These are phyloP conservation scores for Dendrolimus kikuchii DNA, from an alignment of 1,140 invertebrate genomes.

Conservation along the genomic window DNA sequence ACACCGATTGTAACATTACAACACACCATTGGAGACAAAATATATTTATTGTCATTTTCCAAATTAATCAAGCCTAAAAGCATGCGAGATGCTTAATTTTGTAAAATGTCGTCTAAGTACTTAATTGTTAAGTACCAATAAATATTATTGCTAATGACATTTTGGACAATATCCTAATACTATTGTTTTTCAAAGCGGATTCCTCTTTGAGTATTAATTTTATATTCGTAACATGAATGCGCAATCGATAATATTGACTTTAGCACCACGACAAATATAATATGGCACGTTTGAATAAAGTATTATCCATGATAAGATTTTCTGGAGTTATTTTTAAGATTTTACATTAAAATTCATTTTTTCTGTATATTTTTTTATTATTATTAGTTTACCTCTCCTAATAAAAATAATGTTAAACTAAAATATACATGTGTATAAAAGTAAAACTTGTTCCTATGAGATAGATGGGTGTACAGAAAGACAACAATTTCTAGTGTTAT, in stretches of 20 bases:
- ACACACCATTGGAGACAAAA: too few species aligned
- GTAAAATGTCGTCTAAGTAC: slow-evolving; percentile 19
- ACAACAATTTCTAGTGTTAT: too few species aligned
- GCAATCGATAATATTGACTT: slow-evolving; percentile 13
- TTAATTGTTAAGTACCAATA: slow-evolving; percentile 25
- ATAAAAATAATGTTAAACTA: too few species aligned
- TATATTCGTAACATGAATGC: slow-evolving; percentile 3
- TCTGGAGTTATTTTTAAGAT: too few species aligned
- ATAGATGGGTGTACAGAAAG: too few species aligned
- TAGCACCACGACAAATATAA: slow-evolving; percentile 26
- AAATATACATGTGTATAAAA: too few species aligned
- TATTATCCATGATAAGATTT: slow-evolving; percentile 10
- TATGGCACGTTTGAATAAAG: slow-evolving; percentile 39
- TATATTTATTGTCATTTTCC: slow-evolving; percentile 19
- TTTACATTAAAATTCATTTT: too few species aligned
- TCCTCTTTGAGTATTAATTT: slow-evolving; percentile 19
- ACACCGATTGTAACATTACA: too few species aligned
- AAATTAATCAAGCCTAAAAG: slow-evolving; percentile 9
- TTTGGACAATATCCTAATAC: slow-evolving; percentile 15
- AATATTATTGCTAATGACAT: slow-evolving; percentile 27
- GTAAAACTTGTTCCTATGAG: too few species aligned
- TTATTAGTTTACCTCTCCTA: too few species aligned
- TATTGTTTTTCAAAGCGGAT: slow-evolving; percentile 4
- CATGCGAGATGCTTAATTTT: slow-evolving; percentile 1
- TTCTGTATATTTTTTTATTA: too few species aligned